phyloP scores from a whole-genome alignment of 2,113 vertebrate species.

The Artemisiospiza belli region DNA sequence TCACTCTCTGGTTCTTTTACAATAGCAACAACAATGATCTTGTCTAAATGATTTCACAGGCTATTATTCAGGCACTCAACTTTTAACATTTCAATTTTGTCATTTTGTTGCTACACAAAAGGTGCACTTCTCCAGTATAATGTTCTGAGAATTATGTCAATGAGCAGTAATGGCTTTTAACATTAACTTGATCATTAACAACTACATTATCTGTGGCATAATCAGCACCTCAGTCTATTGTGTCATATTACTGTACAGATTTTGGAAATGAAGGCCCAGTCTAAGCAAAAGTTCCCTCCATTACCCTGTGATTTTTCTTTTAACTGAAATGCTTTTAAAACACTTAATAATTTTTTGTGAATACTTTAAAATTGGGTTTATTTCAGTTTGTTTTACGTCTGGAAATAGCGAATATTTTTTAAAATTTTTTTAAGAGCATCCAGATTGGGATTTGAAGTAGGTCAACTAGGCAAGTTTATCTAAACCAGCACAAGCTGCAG shows the following conservation, averaged over 20 bases:
- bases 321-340: background rate
- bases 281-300: slow-evolving; percentile 4
- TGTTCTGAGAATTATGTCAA: slow-evolving; percentile 82
- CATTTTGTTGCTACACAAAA: slow-evolving; percentile 83
- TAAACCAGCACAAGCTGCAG: background rate
- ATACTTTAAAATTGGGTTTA: background rate
- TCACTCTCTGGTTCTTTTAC: slow-evolving; percentile 77
- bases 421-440: background rate
- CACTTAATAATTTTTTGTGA: background rate
- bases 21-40: slow-evolving; percentile 78
- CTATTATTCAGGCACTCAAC: slow-evolving; percentile 83
- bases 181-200: slow-evolving; percentile 84
- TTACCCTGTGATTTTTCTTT: background rate
- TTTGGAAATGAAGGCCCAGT: slow-evolving; percentile 55
- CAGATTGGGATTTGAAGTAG: background rate
- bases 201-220: slow-evolving; percentile 78
- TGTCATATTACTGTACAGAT: slow-evolving; percentile 62
- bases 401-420: background rate
- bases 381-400: background rate
- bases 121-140: slow-evolving; percentile 80
- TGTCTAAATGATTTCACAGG: slow-evolving; percentile 84
- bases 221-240: slow-evolving; percentile 77
- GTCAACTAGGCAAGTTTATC: background rate
- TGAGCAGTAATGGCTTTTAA: slow-evolving; percentile 82
- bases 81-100: slow-evolving; percentile 85